Conservation (phyloP, 92 coral and sea anemone genomes). For the Chrysogorgia sp. region DNA sequence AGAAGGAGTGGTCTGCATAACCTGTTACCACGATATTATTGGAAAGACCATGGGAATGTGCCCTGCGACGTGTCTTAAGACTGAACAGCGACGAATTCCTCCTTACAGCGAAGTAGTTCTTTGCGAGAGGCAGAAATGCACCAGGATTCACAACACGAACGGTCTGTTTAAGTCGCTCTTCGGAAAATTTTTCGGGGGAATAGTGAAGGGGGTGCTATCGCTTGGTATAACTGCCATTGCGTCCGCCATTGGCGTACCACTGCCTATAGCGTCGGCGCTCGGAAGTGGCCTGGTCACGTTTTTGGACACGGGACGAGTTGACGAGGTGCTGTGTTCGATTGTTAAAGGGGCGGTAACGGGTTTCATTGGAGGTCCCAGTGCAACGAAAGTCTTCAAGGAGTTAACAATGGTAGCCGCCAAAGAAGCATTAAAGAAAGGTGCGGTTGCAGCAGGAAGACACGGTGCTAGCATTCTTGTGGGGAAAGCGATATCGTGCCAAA, state of each 20-base stretch:
- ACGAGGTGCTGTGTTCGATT: background rate
- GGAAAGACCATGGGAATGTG: slow-evolving; percentile 66
- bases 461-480: background rate
- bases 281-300: background rate
- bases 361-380: background rate
- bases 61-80: slow-evolving; percentile 61
- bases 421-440: background rate
- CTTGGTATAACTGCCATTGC: background rate
- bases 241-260: background rate
- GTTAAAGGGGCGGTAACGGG: background rate
- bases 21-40: slow-evolving; percentile 59
- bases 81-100: slow-evolving; percentile 43
- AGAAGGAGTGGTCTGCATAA: slow-evolving; percentile 58
- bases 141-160: slow-evolving; percentile 12
- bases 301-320: background rate
- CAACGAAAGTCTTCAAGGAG: background rate
- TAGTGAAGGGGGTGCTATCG: background rate
- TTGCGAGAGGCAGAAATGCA: slow-evolving; percentile 49
- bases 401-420: background rate
- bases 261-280: background rate
- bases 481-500: background rate
- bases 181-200: background rate
- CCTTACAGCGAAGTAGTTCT: slow-evolving; percentile 37
- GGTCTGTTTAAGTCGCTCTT: background rate
- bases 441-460: background rate